phyloP scores from a whole-genome alignment of 2,888 invertebrate species.

The Luperina testacea region DNA sequence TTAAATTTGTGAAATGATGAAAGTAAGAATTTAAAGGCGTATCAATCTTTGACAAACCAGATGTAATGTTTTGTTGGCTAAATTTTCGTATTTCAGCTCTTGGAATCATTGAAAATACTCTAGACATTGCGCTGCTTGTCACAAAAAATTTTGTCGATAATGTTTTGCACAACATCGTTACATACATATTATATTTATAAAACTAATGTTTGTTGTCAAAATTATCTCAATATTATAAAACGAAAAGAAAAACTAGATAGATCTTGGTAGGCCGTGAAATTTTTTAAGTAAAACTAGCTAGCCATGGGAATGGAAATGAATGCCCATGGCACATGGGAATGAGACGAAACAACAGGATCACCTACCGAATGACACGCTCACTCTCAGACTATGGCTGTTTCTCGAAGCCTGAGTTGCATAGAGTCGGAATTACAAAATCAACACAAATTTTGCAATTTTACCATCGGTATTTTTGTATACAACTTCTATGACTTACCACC shows the following conservation, averaged over 20 bases:
- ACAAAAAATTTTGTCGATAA: slow-evolving; percentile 37
- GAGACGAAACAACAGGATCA: neutral
- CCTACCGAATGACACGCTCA: neutral
- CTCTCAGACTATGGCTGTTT: neutral
- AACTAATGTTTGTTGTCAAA: slow-evolving; percentile 7
- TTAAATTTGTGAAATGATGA: slow-evolving; percentile 82
- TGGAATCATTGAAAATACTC: slow-evolving; percentile 19
- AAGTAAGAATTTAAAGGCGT: slow-evolving; percentile 74
- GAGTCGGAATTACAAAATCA: neutral
- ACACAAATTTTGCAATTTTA: neutral
- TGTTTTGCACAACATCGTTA: slow-evolving; percentile 38
- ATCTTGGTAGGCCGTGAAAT: slow-evolving; percentile 38
- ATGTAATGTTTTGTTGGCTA: slow-evolving; percentile 67
- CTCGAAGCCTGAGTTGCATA: neutral
- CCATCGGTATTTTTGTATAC: neutral
- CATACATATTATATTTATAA: neutral
- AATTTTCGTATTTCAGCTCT: slow-evolving; percentile 38
- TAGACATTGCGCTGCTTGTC: slow-evolving; percentile 12
- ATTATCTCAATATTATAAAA: neutral
- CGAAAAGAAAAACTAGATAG: neutral
- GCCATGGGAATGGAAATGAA: slow-evolving; percentile 36
- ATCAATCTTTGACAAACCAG: slow-evolving; percentile 68
- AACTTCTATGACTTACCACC: neutral
- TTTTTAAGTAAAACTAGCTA: slow-evolving; percentile 31
- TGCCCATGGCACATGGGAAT: too few relatives aligned